Evolutionary conservation across 2,888 invertebrate species (phyloP).

Genomic region (Aphelenchoides bicaudatus): DNA sequence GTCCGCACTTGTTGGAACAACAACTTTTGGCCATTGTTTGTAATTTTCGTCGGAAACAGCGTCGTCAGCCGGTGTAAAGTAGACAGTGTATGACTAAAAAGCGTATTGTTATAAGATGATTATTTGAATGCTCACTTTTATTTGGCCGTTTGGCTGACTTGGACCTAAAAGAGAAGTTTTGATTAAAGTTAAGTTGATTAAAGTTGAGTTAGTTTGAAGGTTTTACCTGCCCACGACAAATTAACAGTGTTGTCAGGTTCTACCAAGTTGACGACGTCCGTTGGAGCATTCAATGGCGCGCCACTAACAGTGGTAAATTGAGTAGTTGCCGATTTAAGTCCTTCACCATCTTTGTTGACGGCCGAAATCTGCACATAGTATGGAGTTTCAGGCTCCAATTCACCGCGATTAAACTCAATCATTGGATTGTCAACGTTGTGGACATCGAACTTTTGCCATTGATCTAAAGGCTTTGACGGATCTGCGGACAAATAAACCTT

Average conservation of each 20-base stretch:
- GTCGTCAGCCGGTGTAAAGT: slow-evolving; percentile 49
- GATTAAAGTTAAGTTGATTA: too few species aligned
- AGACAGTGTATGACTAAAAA: slow-evolving; percentile 47
- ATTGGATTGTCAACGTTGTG: slow-evolving; percentile 34
- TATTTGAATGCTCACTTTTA: slow-evolving; percentile 28
- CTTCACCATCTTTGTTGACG: slow-evolving; percentile 52
- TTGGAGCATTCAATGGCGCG: slow-evolving; percentile 56
- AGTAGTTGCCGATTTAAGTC: slow-evolving; percentile 47
- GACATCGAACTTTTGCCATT: slow-evolving; percentile 53
- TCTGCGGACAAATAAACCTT: slow-evolving; percentile 57
- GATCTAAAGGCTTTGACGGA: slow-evolving; percentile 51
- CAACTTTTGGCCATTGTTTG: slow-evolving; percentile 51
- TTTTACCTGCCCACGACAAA: slow-evolving; percentile 51
- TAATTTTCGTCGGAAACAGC: slow-evolving; percentile 43
- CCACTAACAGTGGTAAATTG: slow-evolving; percentile 54
- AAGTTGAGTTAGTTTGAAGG: too few species aligned
- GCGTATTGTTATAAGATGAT: slow-evolving; percentile 8
- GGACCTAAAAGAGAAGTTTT: too few species aligned
- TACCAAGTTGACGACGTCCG: slow-evolving; percentile 47
- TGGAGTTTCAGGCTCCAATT: slow-evolving; percentile 58
- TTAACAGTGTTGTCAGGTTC: slow-evolving; percentile 54
- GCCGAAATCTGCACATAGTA: slow-evolving; percentile 57
- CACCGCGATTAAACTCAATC: slow-evolving; percentile 49
- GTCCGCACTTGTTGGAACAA: slow-evolving; percentile 33
- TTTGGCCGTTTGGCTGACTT: slow-evolving; percentile 50